phyloP scores from a whole-genome alignment of 1,140 invertebrate species.

The Caenorhabditis brenneri region DNA sequence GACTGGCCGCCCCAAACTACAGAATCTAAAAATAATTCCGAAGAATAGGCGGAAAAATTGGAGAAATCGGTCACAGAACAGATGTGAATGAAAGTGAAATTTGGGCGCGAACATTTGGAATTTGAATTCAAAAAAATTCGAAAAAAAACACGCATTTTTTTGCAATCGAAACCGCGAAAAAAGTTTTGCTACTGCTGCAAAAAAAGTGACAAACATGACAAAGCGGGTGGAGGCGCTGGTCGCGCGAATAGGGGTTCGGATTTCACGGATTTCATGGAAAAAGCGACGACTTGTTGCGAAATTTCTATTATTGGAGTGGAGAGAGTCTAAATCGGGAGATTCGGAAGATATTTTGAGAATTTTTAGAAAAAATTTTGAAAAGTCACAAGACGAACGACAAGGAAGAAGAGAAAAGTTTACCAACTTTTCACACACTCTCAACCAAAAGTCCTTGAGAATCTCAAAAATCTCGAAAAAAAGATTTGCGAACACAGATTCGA shows the following conservation, averaged over 20 bases:
- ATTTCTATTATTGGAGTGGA: background rate
- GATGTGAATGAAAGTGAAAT: no score
- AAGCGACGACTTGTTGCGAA: slow-evolving; percentile 14
- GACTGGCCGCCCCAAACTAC: no score
- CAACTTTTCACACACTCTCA: background rate
- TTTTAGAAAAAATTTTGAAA: no score
- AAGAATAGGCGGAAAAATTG: no score
- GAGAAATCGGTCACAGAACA: no score
- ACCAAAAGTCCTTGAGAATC: background rate
- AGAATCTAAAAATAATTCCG: no score
- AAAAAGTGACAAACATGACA: slow-evolving; percentile 37
- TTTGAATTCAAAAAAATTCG: background rate
- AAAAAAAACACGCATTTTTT: no score
- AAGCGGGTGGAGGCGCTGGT: background rate
- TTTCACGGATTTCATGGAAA: slow-evolving; percentile 7
- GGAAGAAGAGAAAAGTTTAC: background rate
- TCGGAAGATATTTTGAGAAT: background rate
- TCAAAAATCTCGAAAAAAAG: no score
- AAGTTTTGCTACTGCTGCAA: no score
- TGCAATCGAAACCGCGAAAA: background rate
- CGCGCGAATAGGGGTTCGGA: slow-evolving; percentile 13
- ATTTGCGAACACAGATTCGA: no score
- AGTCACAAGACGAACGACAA: background rate
- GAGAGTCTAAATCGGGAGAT: no score
- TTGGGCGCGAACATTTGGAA: background rate